Evolutionary conservation across 2,113 vertebrate genomes (phyloP).

Genomic region (Phylloscopus whistleri): DNA sequence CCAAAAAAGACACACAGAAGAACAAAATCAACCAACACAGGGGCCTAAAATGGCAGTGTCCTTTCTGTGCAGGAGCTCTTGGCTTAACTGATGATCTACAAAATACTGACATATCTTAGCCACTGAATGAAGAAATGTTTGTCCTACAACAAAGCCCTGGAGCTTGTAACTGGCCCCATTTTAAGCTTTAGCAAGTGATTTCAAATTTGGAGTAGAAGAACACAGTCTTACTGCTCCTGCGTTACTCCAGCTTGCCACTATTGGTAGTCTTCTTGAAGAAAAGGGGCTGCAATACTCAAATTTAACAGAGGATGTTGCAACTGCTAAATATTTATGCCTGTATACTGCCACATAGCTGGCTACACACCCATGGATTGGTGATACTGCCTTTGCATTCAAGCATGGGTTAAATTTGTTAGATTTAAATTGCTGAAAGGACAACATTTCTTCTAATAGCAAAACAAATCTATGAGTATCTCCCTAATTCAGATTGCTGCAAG

Average conservation of each 20-base stretch:
- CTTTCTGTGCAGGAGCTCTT: background rate
- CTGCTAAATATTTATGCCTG: background rate
- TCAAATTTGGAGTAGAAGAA: background rate
- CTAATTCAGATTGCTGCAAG: background rate
- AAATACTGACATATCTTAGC: background rate
- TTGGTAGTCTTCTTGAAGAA: background rate
- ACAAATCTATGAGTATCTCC: background rate
- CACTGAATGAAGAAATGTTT: background rate
- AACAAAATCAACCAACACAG: accelerated
- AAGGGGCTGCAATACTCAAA: background rate
- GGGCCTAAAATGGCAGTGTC: background rate
- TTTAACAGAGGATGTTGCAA: background rate
- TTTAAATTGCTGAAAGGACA: background rate
- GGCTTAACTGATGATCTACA: background rate
- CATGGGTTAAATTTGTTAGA: background rate
- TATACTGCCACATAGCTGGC: too few species aligned
- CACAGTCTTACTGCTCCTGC: background rate
- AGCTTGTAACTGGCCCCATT: background rate
- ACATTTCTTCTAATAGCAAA: background rate
- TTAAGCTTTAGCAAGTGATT: background rate
- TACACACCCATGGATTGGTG: background rate
- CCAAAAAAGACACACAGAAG: background rate
- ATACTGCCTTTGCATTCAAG: background rate
- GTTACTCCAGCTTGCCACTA: background rate
- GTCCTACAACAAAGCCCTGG: background rate